Conservation (phyloP, 2,888 invertebrate genomes). For the Stenoptilia bipunctidactyla region DNA sequence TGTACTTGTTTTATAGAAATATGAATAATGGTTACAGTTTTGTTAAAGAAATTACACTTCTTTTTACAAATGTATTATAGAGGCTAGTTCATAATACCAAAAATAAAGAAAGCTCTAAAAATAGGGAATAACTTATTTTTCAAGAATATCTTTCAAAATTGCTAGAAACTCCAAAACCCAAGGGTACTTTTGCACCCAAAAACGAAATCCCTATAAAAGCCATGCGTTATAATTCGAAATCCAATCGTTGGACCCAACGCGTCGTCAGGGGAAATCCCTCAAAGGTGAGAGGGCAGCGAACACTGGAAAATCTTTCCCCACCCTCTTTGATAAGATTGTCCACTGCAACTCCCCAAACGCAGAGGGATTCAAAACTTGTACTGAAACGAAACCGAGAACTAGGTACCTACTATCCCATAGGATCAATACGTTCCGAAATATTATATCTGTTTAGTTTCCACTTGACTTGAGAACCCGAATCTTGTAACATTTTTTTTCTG, state of each 20-base stretch:
- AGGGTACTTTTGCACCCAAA: no score
- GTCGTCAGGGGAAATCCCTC: slow-evolving; percentile 50
- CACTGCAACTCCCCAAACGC: slow-evolving; percentile 67
- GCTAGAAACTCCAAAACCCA: no score
- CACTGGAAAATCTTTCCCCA: slow-evolving; percentile 60
- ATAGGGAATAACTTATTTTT: no score
- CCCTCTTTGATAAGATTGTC: slow-evolving; percentile 65
- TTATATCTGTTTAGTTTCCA: slow-evolving; percentile 34
- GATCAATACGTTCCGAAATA: slow-evolving; percentile 67
- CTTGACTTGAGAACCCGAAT: slow-evolving; percentile 37
- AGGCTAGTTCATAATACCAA: no score
- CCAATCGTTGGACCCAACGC: slow-evolving; percentile 43
- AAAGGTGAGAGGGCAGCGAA: slow-evolving; percentile 59
- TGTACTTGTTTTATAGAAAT: no score
- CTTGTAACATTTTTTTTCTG: slow-evolving; percentile 33
- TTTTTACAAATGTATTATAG: no score
- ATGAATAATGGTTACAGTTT: no score
- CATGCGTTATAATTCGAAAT: slow-evolving; percentile 62
- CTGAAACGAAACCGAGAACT: slow-evolving; percentile 53
- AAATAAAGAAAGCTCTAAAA: no score
- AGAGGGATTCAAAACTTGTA: slow-evolving; percentile 66
- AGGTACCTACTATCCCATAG: slow-evolving; percentile 46
- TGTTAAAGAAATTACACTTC: no score
- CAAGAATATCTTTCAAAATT: no score
- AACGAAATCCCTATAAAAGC: slow-evolving; percentile 17